phyloP scores from a whole-genome alignment of 2,113 vertebrate species.

The Recurvirostra avosetta region DNA sequence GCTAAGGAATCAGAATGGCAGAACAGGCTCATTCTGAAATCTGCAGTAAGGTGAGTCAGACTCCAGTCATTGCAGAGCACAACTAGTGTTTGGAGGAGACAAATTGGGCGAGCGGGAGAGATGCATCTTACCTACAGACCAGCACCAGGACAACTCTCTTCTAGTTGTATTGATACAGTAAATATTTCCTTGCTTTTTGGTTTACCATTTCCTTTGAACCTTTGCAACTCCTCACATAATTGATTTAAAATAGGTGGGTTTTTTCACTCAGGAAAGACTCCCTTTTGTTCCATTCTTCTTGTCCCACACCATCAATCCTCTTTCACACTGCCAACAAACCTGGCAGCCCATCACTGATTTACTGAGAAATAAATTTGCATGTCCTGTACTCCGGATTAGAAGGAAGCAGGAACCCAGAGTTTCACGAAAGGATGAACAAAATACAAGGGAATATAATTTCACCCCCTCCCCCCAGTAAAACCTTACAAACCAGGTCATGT shows the following conservation, averaged over 20 bases:
- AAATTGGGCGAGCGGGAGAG: neutral
- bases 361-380: neutral
- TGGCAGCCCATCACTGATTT: neutral
- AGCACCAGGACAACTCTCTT: neutral
- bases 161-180: neutral
- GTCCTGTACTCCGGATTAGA: neutral
- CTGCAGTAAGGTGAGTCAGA: neutral
- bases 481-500: neutral
- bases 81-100: neutral
- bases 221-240: neutral
- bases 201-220: neutral
- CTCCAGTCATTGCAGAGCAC: neutral
- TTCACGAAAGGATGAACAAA: neutral
- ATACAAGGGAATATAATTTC: neutral
- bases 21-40: neutral
- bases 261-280: neutral
- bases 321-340: neutral
- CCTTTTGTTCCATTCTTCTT: neutral
- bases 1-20: neutral
- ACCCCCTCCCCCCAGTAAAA: neutral
- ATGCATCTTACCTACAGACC: neutral
- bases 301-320: neutral
- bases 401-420: neutral
- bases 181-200: neutral
- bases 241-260: neutral